Evolutionary conservation across 1,140 invertebrate species (phyloP).

Genomic region (Drosophila gunungcola): DNA sequence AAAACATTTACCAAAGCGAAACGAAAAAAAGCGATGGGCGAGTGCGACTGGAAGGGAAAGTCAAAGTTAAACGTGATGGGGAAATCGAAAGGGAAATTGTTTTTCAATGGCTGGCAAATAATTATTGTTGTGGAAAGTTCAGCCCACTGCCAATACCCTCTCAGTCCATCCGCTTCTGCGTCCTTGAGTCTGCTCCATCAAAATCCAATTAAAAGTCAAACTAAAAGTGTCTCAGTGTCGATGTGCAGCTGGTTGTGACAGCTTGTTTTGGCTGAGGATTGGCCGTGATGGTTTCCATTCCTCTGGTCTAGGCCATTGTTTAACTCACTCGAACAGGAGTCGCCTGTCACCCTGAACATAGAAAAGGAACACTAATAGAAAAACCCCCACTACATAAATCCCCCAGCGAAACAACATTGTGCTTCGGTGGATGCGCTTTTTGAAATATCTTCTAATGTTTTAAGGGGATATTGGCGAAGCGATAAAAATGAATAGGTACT

Average conservation of each 20-base stretch:
- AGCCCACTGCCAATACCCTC: neutral
- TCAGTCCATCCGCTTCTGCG: neutral
- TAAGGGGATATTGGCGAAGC: neutral
- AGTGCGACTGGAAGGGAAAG: slow-evolving; percentile 17
- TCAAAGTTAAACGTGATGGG: slow-evolving; percentile 27
- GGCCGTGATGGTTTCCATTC: slow-evolving; percentile 1
- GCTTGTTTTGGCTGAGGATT: slow-evolving; percentile 43
- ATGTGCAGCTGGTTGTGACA: slow-evolving; percentile 38
- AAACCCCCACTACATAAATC: slow-evolving; percentile 19
- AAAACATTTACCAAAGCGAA: slow-evolving; percentile 56
- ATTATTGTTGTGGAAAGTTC: slow-evolving; percentile 64
- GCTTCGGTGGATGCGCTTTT: slow-evolving; percentile 28
- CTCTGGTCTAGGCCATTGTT: slow-evolving; percentile 25
- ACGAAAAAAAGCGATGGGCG: slow-evolving; percentile 32
- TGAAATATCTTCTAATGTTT: neutral
- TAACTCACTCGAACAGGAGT: slow-evolving; percentile 44
- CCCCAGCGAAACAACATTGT: slow-evolving; percentile 17
- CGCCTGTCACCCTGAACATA: slow-evolving; percentile 26
- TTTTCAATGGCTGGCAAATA: slow-evolving; percentile 81
- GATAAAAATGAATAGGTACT: no score
- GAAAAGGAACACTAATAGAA: slow-evolving; percentile 15
- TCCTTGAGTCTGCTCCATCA: slow-evolving; percentile 24
- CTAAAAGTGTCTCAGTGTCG: slow-evolving; percentile 52
- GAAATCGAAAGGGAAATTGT: slow-evolving; percentile 82
- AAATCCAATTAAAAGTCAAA: slow-evolving; percentile 52